phyloP scores from a whole-genome alignment of 2,888 invertebrate genomes.

The Conistra vaccinii region DNA sequence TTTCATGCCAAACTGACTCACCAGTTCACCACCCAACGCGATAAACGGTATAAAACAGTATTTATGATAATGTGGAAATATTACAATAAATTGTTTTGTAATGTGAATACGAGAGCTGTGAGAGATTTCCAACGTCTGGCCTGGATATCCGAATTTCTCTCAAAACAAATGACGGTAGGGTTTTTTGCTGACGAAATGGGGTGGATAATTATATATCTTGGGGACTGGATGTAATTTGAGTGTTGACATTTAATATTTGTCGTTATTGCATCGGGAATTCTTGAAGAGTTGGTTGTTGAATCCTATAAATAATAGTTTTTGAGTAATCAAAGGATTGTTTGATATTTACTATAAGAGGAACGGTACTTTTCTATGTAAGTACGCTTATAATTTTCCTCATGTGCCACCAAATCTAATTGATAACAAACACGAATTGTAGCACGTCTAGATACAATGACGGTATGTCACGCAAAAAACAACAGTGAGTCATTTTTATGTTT shows the following conservation, averaged over 20 bases:
- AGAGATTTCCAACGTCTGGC: neutral
- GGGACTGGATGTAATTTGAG: neutral
- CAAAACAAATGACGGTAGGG: slow-evolving; percentile 7
- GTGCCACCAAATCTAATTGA: neutral
- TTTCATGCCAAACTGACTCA: slow-evolving; percentile 43
- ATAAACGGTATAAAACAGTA: slow-evolving; percentile 37
- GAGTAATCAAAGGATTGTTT: neutral
- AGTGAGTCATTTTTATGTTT: slow-evolving; percentile 21
- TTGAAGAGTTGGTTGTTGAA: neutral
- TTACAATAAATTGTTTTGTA: slow-evolving; percentile 26
- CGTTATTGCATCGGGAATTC: neutral
- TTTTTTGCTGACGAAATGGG: neutral
- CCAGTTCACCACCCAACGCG: slow-evolving; percentile 12
- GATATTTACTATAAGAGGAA: too few relatives aligned
- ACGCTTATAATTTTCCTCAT: slow-evolving; percentile 1
- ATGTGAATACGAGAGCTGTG: slow-evolving; percentile 23
- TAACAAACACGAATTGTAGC: slow-evolving; percentile 8
- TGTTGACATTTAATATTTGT: neutral
- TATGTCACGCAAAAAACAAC: slow-evolving; percentile 9
- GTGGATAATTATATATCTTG: too few relatives aligned
- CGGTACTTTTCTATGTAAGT: neutral
- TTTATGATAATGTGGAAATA: slow-evolving; percentile 41
- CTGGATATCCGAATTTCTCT: slow-evolving; percentile 2
- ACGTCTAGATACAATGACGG: slow-evolving; percentile 13
- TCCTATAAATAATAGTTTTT: neutral